A percentile compares a stretch with the other conserved stretches of the same genome.
These are phyloP conservation scores for Hydroisotoma schaefferi DNA, from an alignment of 2,888 invertebrate species.

Conservation along the genomic window DNA sequence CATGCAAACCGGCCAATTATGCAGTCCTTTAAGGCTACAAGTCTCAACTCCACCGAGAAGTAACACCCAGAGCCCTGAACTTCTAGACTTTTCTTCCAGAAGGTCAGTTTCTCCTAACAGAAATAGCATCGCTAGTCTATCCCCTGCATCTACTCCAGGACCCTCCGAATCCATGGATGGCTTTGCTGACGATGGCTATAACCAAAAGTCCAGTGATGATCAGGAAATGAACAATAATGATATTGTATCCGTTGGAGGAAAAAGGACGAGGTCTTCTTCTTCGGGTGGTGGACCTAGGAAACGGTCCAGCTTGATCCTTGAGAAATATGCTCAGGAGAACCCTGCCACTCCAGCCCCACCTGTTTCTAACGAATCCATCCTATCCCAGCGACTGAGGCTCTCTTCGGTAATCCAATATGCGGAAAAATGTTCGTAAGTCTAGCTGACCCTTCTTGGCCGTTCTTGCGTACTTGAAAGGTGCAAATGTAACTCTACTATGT, in stretches of 20 bases:
- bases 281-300: slow-evolving; percentile 43
- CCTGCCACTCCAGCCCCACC: slow-evolving; percentile 32
- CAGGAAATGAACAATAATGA: slow-evolving; percentile 12
- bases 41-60: slow-evolving; percentile 32
- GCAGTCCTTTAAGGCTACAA: background rate
- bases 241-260: slow-evolving; percentile 13
- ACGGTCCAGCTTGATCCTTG: slow-evolving; percentile 48
- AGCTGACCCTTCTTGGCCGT: too few relatives aligned
- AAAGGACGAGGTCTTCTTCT: slow-evolving; percentile 24
- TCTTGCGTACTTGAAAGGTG: too few relatives aligned
- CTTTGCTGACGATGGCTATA: slow-evolving; percentile 28
- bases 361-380: slow-evolving; percentile 44
- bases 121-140: slow-evolving; percentile 40
- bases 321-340: slow-evolving; percentile 48
- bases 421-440: slow-evolving; percentile 47
- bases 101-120: slow-evolving; percentile 41
- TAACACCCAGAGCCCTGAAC: slow-evolving; percentile 43
- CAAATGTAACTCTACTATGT: too few relatives aligned
- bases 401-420: slow-evolving; percentile 85
- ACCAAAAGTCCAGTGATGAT: slow-evolving; percentile 2
- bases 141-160: slow-evolving; percentile 44
- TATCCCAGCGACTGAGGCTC: slow-evolving; percentile 54
- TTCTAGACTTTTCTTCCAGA: slow-evolving; percentile 38
- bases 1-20: slow-evolving; percentile 9
- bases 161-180: slow-evolving; percentile 37